Evolutionary conservation across 2,888 invertebrate species (phyloP).

Genomic region (Monoplex corrugatus): DNA sequence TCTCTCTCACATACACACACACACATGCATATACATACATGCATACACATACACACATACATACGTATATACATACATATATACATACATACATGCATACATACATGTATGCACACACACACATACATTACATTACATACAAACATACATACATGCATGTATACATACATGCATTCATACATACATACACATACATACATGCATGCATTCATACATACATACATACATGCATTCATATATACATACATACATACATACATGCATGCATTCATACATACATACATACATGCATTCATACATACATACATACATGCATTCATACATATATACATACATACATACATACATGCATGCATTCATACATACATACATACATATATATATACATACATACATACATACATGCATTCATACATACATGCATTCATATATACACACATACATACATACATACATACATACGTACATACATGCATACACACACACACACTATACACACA

Average conservation of each 20-base stretch:
- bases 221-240: too few relatives aligned
- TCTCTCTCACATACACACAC: background rate
- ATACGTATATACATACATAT: background rate
- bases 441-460: too few relatives aligned
- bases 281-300: too few relatives aligned
- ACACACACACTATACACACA: background rate
- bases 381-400: background rate
- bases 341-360: background rate
- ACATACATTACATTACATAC: background rate
- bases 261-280: too few relatives aligned
- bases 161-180: background rate
- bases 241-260: too few relatives aligned
- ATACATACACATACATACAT: background rate
- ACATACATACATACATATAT: conserved; percentile 13
- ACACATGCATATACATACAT: background rate
- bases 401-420: too few relatives aligned
- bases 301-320: too few relatives aligned
- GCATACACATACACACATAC: background rate
- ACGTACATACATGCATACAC: background rate
- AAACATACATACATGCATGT: background rate
- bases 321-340: background rate
- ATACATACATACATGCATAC: background rate
- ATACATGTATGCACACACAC: background rate
- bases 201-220: too few relatives aligned
- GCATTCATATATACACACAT: too few relatives aligned